These are phyloP conservation scores for Drosophila lacicola DNA, from an alignment of 2,888 invertebrate genomes.

Conservation along the genomic window DNA sequence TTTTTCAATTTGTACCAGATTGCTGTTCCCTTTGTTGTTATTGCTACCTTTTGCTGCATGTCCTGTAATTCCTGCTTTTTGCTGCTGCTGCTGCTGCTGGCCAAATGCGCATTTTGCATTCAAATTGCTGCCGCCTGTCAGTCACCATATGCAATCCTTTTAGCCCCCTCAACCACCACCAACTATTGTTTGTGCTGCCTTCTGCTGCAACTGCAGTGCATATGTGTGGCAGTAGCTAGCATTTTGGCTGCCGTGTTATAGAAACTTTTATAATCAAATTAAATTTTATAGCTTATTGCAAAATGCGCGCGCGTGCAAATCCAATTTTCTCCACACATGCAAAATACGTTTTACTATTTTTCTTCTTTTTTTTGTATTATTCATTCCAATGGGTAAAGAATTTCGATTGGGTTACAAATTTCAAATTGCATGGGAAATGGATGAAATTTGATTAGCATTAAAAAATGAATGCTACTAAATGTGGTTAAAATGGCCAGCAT, in stretches of 20 bases:
- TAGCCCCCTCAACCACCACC: not conserved
- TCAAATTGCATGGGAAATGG: conserved; percentile 11
- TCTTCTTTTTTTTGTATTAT: conserved; percentile 6
- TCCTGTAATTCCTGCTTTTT: conserved; percentile 39
- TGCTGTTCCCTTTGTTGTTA: conserved; percentile 23
- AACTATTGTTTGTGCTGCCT: conserved; percentile 15
- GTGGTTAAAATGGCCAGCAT: no score
- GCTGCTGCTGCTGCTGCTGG: conserved; percentile 25
- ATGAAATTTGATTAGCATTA: no score
- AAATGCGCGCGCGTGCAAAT: conserved; percentile 75
- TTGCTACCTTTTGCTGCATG: conserved; percentile 37
- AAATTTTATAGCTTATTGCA: conserved; percentile 79
- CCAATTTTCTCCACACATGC: conserved; percentile 65
- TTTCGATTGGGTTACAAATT: conserved; percentile 23
- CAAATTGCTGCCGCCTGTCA: conserved; percentile 63
- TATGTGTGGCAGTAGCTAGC: conserved; percentile 25
- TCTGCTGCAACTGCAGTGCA: conserved; percentile 3
- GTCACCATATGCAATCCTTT: conserved; percentile 71
- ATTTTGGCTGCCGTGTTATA: conserved; percentile 51
- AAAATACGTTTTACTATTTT: conserved; percentile 21
- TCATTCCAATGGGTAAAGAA: conserved; percentile 6
- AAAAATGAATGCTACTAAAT: no score
- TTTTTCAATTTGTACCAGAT: conserved; percentile 59
- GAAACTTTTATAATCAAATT: conserved; percentile 80
- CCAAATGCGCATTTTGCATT: conserved; percentile 66